A percentile compares a stretch with the other conserved stretches of the same genome.
Conservation (phyloP, 1,140 invertebrate species). For the Achatina immaculata region DNA sequence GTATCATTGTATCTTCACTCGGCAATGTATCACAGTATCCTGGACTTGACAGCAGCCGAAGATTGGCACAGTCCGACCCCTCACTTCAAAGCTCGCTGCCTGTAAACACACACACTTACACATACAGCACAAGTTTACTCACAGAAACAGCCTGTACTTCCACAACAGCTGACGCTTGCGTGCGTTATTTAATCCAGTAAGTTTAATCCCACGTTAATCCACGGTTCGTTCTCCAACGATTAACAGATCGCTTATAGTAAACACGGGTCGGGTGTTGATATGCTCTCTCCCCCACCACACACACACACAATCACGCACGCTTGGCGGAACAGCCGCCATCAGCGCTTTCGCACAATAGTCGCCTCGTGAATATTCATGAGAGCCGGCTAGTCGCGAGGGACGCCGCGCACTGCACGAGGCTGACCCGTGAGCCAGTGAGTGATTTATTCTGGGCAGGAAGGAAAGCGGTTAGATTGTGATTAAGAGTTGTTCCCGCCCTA, state of each 20-base stretch:
- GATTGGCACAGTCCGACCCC: too few relatives aligned
- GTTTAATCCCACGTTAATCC: background rate
- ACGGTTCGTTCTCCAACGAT: background rate
- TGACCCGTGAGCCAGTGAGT: conserved; percentile 5
- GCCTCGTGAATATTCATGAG: conserved; percentile 5
- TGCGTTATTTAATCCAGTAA: background rate
- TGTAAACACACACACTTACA: too few relatives aligned
- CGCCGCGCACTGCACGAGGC: background rate
- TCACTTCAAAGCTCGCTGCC: too few relatives aligned
- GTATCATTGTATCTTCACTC: too few relatives aligned
- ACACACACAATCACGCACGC: background rate
- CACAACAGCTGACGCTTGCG: background rate
- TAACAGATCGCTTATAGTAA: background rate
- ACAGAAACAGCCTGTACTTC: background rate
- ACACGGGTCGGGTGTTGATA: background rate
- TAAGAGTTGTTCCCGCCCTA: too few relatives aligned
- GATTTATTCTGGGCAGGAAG: background rate
- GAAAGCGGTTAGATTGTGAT: conserved; percentile 1
- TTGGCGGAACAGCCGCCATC: background rate
- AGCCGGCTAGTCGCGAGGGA: background rate
- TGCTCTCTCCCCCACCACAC: background rate
- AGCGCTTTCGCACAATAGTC: conserved; percentile 10
- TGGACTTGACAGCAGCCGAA: too few relatives aligned
- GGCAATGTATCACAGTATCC: too few relatives aligned
- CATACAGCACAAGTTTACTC: too few relatives aligned